Conservation (phyloP, 2,888 invertebrate species). For the Colletes collaris region DNA sequence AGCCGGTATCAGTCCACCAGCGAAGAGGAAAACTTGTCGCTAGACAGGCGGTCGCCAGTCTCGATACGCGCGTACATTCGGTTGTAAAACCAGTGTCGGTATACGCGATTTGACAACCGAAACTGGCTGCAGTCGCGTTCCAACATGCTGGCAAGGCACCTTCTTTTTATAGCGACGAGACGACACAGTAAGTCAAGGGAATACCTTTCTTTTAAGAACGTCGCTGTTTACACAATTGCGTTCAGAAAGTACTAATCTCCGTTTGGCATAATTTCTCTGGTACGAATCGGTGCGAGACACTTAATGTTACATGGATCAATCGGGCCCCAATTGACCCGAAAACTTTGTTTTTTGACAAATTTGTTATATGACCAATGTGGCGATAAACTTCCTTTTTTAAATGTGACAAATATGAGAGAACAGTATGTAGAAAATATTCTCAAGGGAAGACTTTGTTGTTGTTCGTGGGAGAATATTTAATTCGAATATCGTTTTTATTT, state of each 20-base stretch:
- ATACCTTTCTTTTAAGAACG: background rate
- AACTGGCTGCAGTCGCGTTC: slow-evolving; percentile 27
- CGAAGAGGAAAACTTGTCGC: slow-evolving; percentile 67
- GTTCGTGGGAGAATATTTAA: too few relatives aligned
- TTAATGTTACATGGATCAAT: too few relatives aligned
- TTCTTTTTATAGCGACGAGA: slow-evolving; percentile 80
- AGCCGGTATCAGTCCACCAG: slow-evolving; percentile 55
- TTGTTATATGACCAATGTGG: too few relatives aligned
- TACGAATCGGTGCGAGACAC: too few relatives aligned
- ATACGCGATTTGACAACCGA: slow-evolving; percentile 43
- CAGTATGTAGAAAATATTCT: too few relatives aligned
- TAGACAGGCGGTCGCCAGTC: slow-evolving; percentile 80
- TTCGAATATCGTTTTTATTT: too few relatives aligned
- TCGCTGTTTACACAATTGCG: background rate
- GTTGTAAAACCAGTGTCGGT: slow-evolving; percentile 46
- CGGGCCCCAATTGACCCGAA: too few relatives aligned
- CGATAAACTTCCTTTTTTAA: too few relatives aligned
- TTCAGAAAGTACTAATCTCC: background rate
- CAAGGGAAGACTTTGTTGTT: too few relatives aligned
- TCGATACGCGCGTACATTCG: slow-evolving; percentile 51
- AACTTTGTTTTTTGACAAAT: too few relatives aligned
- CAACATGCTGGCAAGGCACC: slow-evolving; percentile 80
- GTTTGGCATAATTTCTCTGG: background rate
- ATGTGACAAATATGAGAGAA: too few relatives aligned
- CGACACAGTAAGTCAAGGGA: slow-evolving; percentile 78